Base-by-base conservation (phyloP, 2,797 vertebrate species). In the Mus caroli region DNA sequence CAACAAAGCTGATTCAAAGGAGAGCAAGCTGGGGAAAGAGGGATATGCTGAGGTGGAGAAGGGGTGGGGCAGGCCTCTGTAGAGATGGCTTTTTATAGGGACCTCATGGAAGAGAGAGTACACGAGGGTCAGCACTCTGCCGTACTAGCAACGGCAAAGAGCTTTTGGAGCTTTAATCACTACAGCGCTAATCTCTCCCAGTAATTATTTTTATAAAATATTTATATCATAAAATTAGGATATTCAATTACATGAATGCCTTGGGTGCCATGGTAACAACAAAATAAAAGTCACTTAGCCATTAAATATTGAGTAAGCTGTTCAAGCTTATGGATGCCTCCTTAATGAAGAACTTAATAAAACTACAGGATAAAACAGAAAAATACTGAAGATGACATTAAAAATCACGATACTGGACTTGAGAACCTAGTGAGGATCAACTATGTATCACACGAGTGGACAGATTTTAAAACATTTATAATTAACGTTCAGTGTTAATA, bases 151-250 rank as follows among this genome's bases (percentile, higher is more conserved):
- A 52, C 3, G 14, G 13, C 28, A 56, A 26, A 82, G 15, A 28
- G 58, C 20, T 43, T 43, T 43, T 19, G 78, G 50, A 80, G 67
- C 1, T 24, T 54, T n/a, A 50, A 60, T 40, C 4, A n/a, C 88
- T 93, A 58, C 17, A 69, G 60, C 2, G 26, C 6, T 26, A 56
- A 56, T 50, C 37, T 90, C 40, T 79, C 62, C 22, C 22, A 64
- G 8, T 1, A 28, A 76, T 50, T 94, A 84, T 77, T 94, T 93
- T 88, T 52, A 88, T 76, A 76, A 95, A 94, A 88, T 54, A 88
- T 58, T 83, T 94, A n/a, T 46, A 88, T 15, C 62, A 85, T 37
- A 71, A 71, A 86, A 92, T 89, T 87, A 89, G 54, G 34, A 34
- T 34, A 73, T 80, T 94, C 43, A 95, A 92, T 69, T 64, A 84